These are phyloP conservation scores for Axea sp. DNA, from an alignment of 2,888 invertebrate species.

Conservation along the genomic window DNA sequence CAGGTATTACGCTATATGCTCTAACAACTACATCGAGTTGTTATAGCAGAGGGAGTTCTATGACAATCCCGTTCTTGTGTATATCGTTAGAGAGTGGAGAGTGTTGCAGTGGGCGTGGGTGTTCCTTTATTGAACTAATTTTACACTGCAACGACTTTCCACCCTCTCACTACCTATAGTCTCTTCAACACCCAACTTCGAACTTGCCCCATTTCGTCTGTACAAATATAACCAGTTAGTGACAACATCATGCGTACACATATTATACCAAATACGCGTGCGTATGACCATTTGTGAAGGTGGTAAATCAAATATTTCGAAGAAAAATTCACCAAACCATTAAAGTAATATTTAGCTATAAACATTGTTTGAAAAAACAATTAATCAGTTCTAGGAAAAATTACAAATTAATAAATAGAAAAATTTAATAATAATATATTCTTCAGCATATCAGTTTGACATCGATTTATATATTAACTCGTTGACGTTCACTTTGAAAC, in stretches of 20 bases:
- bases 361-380: too few species aligned
- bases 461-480: too few species aligned
- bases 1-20: constrained; percentile 38
- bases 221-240: constrained; percentile 74
- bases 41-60: constrained; percentile 53
- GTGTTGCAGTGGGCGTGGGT: constrained; percentile 71
- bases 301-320: neutral
- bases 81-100: constrained; percentile 65
- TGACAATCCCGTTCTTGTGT: constrained; percentile 60
- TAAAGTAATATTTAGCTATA: too few species aligned
- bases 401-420: too few species aligned
- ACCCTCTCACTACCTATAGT: constrained; percentile 37
- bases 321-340: too few species aligned
- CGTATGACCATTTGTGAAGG: constrained; percentile 1
- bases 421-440: too few species aligned
- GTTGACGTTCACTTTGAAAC: too few species aligned
- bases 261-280: constrained; percentile 32
- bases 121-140: constrained; percentile 77
- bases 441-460: too few species aligned
- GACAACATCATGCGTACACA: constrained; percentile 62
- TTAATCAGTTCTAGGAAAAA: too few species aligned
- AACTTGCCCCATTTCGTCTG: constrained; percentile 74
- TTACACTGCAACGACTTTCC: constrained; percentile 70
- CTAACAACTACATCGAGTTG: constrained; percentile 39
- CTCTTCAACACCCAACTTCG: constrained; percentile 62